These are phyloP conservation scores for Acanthococcus lagerstroemiae DNA, from an alignment of 2,888 invertebrate genomes.

Conservation along the genomic window DNA sequence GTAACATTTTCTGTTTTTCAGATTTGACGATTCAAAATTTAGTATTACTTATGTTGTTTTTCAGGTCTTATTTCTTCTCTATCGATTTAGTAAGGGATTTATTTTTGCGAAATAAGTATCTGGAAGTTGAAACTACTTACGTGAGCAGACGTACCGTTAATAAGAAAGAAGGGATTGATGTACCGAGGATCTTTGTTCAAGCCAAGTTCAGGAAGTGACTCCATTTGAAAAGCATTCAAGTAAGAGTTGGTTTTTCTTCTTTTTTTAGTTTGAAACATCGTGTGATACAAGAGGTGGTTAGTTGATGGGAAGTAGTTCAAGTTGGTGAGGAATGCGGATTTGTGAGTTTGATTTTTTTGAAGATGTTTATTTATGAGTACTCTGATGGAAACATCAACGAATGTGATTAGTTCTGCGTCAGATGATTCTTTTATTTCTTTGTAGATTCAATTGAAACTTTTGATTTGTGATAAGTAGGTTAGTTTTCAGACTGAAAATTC, in stretches of 20 bases:
- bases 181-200: constrained; percentile 87
- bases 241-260: no score
- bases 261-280: no score
- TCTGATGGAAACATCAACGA: no score
- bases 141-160: constrained; percentile 83
- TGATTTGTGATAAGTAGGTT: no score
- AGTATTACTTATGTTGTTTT: constrained; percentile 38
- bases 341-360: no score
- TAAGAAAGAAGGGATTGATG: constrained; percentile 81
- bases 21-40: no score
- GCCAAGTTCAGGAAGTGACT: constrained; percentile 59
- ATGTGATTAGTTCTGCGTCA: no score
- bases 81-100: constrained; percentile 57
- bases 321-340: no score
- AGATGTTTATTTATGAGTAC: background rate
- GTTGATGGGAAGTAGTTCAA: no score
- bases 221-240: background rate
- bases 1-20: background rate
- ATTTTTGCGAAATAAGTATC: constrained; percentile 60
- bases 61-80: constrained; percentile 70
- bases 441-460: background rate
- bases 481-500: no score
- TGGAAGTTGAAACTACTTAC: constrained; percentile 59
- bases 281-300: no score
- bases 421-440: background rate